Conservation (phyloP, 2,113 vertebrate genomes). For the Ifrita kowaldi region DNA sequence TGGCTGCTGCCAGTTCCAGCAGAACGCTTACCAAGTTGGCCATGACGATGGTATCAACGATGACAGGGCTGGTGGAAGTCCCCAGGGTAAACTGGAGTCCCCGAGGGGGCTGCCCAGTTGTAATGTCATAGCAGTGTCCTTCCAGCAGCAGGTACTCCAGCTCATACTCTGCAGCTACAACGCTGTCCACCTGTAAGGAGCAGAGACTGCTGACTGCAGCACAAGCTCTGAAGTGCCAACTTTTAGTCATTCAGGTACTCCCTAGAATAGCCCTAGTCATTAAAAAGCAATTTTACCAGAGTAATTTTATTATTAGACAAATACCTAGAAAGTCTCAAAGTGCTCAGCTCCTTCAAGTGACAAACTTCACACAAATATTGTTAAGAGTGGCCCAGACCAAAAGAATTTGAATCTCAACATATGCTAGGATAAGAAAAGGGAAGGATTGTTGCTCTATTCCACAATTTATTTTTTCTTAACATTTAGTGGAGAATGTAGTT, state of each 20-base stretch:
- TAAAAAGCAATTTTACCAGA: neutral
- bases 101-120: constrained; percentile 92
- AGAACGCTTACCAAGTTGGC: constrained; percentile 85
- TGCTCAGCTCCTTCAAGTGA: neutral
- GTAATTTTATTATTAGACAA: neutral
- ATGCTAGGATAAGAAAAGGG: neutral
- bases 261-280: neutral
- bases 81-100: constrained; percentile 96
- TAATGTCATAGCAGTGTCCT: constrained; percentile 97
- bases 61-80: constrained; percentile 80
- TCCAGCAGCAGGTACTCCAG: constrained; percentile 92
- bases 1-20: accelerated
- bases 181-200: constrained; percentile 83
- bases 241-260: neutral
- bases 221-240: neutral
- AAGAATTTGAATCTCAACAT: neutral
- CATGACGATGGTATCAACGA: constrained; percentile 97
- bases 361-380: neutral
- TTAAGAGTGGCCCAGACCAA: neutral
- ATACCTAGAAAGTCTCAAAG: neutral
- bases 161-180: constrained; percentile 92
- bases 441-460: neutral
- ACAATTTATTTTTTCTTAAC: neutral
- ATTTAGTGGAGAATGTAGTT: neutral
- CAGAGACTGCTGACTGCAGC: neutral